phyloP scores from a whole-genome alignment of 2,888 invertebrate species.

The Philereme transversata region DNA sequence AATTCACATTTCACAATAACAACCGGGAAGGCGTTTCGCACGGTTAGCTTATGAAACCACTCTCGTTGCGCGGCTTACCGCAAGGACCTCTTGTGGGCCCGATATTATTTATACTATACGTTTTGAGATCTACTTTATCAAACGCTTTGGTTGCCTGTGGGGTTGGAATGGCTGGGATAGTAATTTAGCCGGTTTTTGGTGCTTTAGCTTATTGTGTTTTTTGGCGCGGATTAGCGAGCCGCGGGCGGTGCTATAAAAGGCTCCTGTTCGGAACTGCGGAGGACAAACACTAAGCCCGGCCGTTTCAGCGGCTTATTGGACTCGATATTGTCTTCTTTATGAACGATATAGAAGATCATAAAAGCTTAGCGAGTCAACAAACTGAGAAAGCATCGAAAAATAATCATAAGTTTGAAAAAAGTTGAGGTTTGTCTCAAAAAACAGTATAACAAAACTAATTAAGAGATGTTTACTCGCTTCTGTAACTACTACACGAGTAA shows the following conservation, averaged over 20 bases:
- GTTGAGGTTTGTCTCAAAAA: too few species aligned
- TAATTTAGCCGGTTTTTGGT: conserved; percentile 69
- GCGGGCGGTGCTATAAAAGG: conserved; percentile 70
- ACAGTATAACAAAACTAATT: neutral
- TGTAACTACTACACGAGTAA: conserved; percentile 1
- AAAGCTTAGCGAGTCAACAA: conserved; percentile 12
- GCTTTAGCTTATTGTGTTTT: conserved; percentile 78
- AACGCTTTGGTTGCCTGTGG: conserved; percentile 76
- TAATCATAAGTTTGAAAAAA: neutral
- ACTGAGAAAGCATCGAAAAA: neutral
- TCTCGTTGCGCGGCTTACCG: conserved; percentile 71
- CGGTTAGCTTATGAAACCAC: conserved; percentile 80
- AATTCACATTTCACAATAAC: conserved; percentile 83
- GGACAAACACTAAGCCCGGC: conserved; percentile 57
- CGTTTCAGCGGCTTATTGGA: conserved; percentile 56
- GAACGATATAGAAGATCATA: conserved; percentile 29
- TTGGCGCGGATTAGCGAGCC: conserved; percentile 72
- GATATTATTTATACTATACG: conserved; percentile 79
- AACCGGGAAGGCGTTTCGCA: conserved; percentile 82
- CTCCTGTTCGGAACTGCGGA: conserved; percentile 56
- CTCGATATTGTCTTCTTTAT: conserved; percentile 50
- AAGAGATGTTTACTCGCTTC: conserved; percentile 2
- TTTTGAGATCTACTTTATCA: conserved; percentile 83
- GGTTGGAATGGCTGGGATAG: conserved; percentile 75
- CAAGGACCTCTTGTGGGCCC: conserved; percentile 77